phyloP scores from a whole-genome alignment of 2,113 vertebrate species.

The Pituophis catenifer region DNA sequence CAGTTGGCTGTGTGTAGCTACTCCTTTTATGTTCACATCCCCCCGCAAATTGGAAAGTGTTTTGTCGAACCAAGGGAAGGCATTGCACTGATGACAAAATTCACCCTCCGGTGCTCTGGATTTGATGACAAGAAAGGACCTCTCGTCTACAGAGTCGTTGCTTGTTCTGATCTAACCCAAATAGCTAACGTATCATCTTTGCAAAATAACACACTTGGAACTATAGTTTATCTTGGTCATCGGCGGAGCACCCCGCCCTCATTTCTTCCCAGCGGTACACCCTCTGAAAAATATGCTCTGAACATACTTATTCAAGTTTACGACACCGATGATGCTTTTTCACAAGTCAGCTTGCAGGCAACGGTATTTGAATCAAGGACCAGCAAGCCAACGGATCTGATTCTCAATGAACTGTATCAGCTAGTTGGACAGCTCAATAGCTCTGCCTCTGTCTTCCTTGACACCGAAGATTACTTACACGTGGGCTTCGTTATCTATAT shows the following conservation, averaged over 20 bases:
- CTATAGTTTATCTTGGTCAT: conserved; percentile 62
- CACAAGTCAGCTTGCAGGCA: conserved; percentile 48
- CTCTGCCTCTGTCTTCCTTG: not conserved
- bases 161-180: conserved; percentile 36
- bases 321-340: conserved; percentile 54
- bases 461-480: conserved; percentile 34
- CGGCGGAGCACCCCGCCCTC: conserved; percentile 40
- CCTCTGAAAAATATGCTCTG: conserved; percentile 22
- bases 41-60: conserved; percentile 54
- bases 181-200: conserved; percentile 53
- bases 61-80: conserved; percentile 44
- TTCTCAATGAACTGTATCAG: conserved; percentile 30
- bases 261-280: conserved; percentile 59
- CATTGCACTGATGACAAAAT: conserved; percentile 61
- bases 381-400: accelerated
- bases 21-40: conserved; percentile 48
- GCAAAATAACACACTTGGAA: conserved; percentile 62
- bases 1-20: not conserved
- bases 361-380: conserved; percentile 5
- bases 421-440: not conserved
- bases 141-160: conserved; percentile 67
- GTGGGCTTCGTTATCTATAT: conserved; percentile 57
- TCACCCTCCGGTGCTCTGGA: conserved; percentile 57
- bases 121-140: conserved; percentile 63
- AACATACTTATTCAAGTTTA: conserved; percentile 58